A percentile compares a stretch with the other conserved stretches of the same genome.
Evolutionary conservation across 1,140 invertebrate species (phyloP).

Genomic region (Thereuonema tuberculata): DNA sequence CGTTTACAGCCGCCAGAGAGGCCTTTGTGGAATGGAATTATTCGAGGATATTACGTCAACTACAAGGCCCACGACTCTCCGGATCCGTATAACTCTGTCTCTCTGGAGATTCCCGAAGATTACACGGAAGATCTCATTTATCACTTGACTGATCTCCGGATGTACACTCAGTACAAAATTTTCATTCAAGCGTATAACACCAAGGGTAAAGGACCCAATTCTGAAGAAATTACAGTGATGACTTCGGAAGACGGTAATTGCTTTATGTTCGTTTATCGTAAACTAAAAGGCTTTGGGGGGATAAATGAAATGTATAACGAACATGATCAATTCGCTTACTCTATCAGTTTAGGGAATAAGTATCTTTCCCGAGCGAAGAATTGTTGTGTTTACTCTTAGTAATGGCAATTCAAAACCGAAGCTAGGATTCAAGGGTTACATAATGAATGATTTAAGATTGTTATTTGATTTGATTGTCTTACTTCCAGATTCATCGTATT

Average conservation of each 20-base stretch:
- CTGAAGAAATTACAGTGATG: constrained; percentile 22
- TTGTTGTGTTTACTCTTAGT: too few relatives aligned
- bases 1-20: constrained; percentile 57
- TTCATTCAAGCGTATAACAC: constrained; percentile 29
- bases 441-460: too few relatives aligned
- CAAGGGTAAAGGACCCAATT: constrained; percentile 26
- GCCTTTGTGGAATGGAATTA: constrained; percentile 85
- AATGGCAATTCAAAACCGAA: too few relatives aligned
- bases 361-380: too few relatives aligned
- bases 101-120: background rate
- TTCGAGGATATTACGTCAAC: constrained; percentile 80
- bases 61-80: constrained; percentile 41
- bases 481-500: too few relatives aligned
- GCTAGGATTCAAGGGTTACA: too few relatives aligned
- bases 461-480: too few relatives aligned
- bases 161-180: constrained; percentile 29
- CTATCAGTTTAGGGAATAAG: too few relatives aligned
- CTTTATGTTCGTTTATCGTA: too few relatives aligned
- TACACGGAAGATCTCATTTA: background rate
- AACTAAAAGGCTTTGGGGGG: too few relatives aligned
- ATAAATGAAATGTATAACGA: too few relatives aligned
- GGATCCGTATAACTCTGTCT: background rate
- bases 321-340: too few relatives aligned
- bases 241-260: constrained; percentile 33
- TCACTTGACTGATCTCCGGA: constrained; percentile 15